Evolutionary conservation across 2,797 vertebrate species (phyloP).

Genomic region (Chlorospingus semifuscus): DNA sequence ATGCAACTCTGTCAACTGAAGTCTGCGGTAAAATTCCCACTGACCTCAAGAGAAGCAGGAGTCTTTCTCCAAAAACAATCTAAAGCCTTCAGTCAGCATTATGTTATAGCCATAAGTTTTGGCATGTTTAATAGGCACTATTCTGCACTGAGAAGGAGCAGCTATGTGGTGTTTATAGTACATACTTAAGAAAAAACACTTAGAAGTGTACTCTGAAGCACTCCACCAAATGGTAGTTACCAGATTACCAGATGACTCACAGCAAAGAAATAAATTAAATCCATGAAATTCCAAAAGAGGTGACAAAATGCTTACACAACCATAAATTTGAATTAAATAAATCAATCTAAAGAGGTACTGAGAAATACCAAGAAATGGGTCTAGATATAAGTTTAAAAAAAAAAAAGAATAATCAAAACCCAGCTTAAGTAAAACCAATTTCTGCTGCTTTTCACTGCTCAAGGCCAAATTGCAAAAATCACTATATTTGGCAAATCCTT

Average conservation of each 20-base stretch:
- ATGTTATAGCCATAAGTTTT: not conserved
- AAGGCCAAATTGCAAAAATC: not conserved
- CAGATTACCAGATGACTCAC: not conserved
- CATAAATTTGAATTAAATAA: not conserved
- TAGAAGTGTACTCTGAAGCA: not conserved
- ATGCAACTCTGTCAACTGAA: not conserved
- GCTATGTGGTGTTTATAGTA: not conserved
- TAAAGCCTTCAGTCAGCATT: not conserved
- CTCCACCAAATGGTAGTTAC: not conserved
- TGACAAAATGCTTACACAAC: not conserved
- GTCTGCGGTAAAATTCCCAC: not conserved
- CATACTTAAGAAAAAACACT: not conserved
- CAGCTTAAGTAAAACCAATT: not conserved
- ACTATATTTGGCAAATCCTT: not conserved
- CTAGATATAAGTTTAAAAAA: not conserved
- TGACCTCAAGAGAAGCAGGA: not conserved
- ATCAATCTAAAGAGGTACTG: not conserved
- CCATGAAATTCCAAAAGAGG: not conserved
- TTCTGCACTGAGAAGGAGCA: not conserved
- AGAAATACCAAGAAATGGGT: not conserved
- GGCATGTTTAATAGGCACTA: not conserved
- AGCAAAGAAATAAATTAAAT: not conserved
- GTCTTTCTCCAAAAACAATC: not conserved
- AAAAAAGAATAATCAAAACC: not conserved
- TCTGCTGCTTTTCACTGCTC: not conserved